Evolutionary conservation across 2,888 invertebrate genomes (phyloP), one percentile per base, ranked within the genome.

Genomic region (Lasiommata megera): DNA sequence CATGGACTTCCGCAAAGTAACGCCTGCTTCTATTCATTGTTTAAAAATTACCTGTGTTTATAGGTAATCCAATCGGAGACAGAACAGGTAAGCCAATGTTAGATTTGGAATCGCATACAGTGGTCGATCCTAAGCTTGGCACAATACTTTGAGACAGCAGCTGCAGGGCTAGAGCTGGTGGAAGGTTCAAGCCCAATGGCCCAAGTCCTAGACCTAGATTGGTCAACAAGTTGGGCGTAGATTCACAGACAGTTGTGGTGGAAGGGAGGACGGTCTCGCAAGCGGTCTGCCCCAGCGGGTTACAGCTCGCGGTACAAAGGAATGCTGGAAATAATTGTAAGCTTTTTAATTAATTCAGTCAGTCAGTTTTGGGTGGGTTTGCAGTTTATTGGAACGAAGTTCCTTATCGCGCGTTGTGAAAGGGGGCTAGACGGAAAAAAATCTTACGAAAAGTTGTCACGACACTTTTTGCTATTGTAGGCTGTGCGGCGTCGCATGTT

Each of bases 251-350:
- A 1, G 72, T 67, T 0, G 67, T 65, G 0, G 47, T 54, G 6
- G n/a, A 14, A 9, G 67, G 60, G 12, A 68, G 18, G 18, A 64
- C 56, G 58, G 67, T 73, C 6, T 47, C 47, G 17, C 28, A 6
- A 6, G 14, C 14, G 12, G 14, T 0, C 11, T 37, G 14, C 0
- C 72, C 76, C 51, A 83, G 11, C 0, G 84, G 84, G 58, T 74
- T 76, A 66, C 76, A 73, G 16, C 54, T 66, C 1, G 70, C 78
- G 1, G 74, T 61, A 70, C 76, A 76, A 12, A 84, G 60, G 11
- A 81, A 64, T 31, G 79, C 84, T 84, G 28, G 3, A 60, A 60
- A n/a, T n/a, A n/a, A n/a, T n/a, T n/a, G 40, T n/a, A 36, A 50
- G 62, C 23, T 14, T 8, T 8, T 9, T 16, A 8, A 14, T 14